Evolutionary conservation across 2,888 invertebrate genomes (phyloP), one percentile per base, ranked within the genome.

Genomic region (Podotricha telesiphe): DNA sequence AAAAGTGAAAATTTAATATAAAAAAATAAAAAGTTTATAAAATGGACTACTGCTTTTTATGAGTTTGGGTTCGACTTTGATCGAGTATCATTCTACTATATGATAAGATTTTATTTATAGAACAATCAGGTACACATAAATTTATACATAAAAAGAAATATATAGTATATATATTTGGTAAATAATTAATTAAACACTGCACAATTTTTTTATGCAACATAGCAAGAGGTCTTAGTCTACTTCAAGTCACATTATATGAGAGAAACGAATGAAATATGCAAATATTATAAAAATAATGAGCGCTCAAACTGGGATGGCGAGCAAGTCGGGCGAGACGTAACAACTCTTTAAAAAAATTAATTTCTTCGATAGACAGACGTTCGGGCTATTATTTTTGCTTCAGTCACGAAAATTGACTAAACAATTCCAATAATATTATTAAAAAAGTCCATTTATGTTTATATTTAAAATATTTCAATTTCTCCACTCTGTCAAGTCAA

Each of bases 221-320:
- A 34, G 48, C 13, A 13, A 47, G 13, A 34, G 7, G 6, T 13
- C 15, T 45, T 48, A 48, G 17, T 34, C 6, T 8, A 45, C 22
- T 47, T 28, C 7, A 48, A 61, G n/a, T 45, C 13, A 34, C 13
- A 34, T 45, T 48, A 45, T 45, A 48, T 48, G 6, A 47, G n/a
- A 61, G 19, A 19, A 61, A 47, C 17, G 61, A 28, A 13, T 45
- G 47, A 61, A 48, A 47, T 61, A 48, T 61, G 34, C 45, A 47
- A 61, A 17, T 47, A 15, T 47, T 61, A 47, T 48, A 17, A 61
- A 61, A 61, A 61, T 61, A 61, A 61, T 61, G 61, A 61, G 47
- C 48, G 48, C 28, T 48, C 48, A 11, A 28, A 34, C 28, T 5
- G 62, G 34, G 62, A 48, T 34, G 17, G 62, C 34, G 34, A 62